Evolutionary conservation across 1,140 invertebrate species (phyloP).

Genomic region (Drosophila kohkoa): DNA sequence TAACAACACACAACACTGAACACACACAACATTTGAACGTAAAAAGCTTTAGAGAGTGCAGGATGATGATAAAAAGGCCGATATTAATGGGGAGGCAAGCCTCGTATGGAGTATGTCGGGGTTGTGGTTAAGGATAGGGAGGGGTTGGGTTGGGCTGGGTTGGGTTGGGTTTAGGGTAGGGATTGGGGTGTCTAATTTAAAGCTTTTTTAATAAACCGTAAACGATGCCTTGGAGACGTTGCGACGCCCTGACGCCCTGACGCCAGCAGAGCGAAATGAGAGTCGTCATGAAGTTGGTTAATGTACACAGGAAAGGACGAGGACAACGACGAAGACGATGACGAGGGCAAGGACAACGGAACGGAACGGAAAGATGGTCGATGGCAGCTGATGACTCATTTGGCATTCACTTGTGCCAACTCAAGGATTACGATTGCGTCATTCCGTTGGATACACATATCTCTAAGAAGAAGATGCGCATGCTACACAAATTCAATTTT

Average conservation of each 20-base stretch:
- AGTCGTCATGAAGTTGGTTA: constrained; percentile 67
- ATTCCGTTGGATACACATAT: constrained; percentile 29
- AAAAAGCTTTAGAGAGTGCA: constrained; percentile 57
- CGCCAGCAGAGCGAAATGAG: constrained; percentile 21
- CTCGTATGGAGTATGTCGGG: background rate
- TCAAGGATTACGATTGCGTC: constrained; percentile 75
- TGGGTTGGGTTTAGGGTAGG: background rate
- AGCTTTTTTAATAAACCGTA: constrained; percentile 52
- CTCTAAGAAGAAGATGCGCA: background rate
- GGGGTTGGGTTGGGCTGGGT: background rate
- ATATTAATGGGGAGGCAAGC: background rate
- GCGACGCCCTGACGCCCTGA: constrained; percentile 17
- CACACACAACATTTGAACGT: constrained; percentile 46
- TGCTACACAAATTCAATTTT: background rate
- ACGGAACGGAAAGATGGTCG: constrained; percentile 35
- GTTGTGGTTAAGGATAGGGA: background rate
- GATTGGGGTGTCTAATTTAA: constrained; percentile 31
- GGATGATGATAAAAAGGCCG: constrained; percentile 29
- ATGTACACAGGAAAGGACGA: constrained; percentile 33
- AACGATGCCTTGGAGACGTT: constrained; percentile 49
- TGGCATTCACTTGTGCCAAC: constrained; percentile 54
- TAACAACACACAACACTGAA: background rate
- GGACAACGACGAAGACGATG: background rate
- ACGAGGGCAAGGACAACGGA: constrained; percentile 53
- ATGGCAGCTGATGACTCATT: constrained; percentile 61